Conservation (phyloP, 2,888 invertebrate genomes). For the Trichacis sp. region DNA sequence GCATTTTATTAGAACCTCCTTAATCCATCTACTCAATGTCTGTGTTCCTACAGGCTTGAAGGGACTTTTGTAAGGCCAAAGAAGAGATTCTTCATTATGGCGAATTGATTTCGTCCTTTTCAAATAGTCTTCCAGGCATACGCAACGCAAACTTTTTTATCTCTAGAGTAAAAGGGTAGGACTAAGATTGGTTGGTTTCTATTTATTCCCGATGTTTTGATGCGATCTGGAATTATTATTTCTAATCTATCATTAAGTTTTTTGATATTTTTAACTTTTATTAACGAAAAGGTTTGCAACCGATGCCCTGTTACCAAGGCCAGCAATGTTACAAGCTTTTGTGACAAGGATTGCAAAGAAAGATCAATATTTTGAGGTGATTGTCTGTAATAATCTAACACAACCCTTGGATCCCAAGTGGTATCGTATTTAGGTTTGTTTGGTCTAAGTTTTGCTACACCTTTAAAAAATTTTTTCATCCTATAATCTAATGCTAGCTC, state of each 20-base stretch:
- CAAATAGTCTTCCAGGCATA: too few relatives aligned
- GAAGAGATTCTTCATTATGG: too few relatives aligned
- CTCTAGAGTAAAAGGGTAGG: constrained; percentile 17
- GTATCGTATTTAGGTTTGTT: neutral
- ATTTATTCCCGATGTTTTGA: constrained; percentile 27
- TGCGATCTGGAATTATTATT: constrained; percentile 27
- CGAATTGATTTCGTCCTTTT: too few relatives aligned
- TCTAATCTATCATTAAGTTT: constrained; percentile 13
- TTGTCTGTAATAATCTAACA: constrained; percentile 6
- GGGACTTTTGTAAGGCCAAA: too few relatives aligned
- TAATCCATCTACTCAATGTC: neutral
- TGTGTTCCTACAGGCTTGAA: too few relatives aligned
- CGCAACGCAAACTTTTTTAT: constrained; percentile 19
- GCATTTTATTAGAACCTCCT: neutral
- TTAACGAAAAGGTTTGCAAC: constrained; percentile 33
- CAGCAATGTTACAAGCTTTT: too few relatives aligned
- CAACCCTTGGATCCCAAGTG: constrained; percentile 2
- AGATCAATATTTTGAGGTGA: too few relatives aligned
- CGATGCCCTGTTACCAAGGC: constrained; percentile 29
- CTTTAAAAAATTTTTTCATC: constrained; percentile 8
- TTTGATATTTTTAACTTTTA: constrained; percentile 32
- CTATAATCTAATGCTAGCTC: neutral
- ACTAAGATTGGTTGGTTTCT: too few relatives aligned
- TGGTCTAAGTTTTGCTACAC: neutral
- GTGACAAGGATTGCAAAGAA: too few relatives aligned